Percentiles rank a stretch among this genome's conserved stretches.
Evolutionary conservation across 2,888 invertebrate species (phyloP).

Genomic region (Eristalis arbustorum): DNA sequence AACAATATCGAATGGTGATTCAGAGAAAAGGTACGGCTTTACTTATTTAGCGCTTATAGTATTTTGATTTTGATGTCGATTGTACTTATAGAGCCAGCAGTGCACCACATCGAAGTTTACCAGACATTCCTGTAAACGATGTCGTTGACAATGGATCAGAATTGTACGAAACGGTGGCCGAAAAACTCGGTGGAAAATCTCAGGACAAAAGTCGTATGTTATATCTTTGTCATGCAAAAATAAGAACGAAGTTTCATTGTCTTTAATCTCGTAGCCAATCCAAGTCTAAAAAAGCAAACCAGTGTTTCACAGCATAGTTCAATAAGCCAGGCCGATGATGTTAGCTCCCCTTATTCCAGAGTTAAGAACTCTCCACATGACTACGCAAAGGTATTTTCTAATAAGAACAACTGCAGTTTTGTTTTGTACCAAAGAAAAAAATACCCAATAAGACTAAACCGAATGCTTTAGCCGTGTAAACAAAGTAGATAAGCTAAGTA

Average conservation of each 20-base stretch:
- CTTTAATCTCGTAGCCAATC: constrained; percentile 74
- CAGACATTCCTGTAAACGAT: constrained; percentile 90
- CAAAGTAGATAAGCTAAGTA: background rate
- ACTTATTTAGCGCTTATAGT: background rate
- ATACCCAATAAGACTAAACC: too few species aligned
- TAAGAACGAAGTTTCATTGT: background rate
- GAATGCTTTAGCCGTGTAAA: background rate
- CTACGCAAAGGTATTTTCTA: constrained; percentile 82
- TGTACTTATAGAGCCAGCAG: constrained; percentile 77
- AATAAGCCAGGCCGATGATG: constrained; percentile 82
- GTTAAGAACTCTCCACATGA: constrained; percentile 85
- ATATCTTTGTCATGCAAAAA: background rate
- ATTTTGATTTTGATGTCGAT: background rate
- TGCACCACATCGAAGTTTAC: constrained; percentile 87
- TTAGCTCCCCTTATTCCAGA: constrained; percentile 84
- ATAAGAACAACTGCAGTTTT: background rate
- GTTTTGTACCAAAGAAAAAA: too few species aligned
- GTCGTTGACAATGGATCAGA: constrained; percentile 89
- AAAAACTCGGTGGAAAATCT: constrained; percentile 80
- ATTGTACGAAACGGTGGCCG: constrained; percentile 91
- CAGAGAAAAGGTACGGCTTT: constrained; percentile 76
- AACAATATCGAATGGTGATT: constrained; percentile 78
- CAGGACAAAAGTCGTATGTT: constrained; percentile 78
- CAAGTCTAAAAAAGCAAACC: constrained; percentile 80
- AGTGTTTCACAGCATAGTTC: constrained; percentile 84